Percentiles rank a stretch among this genome's conserved stretches.
These are phyloP conservation scores for Melikaiella ostensackeni DNA, from an alignment of 2,888 invertebrate species.

Conservation along the genomic window DNA sequence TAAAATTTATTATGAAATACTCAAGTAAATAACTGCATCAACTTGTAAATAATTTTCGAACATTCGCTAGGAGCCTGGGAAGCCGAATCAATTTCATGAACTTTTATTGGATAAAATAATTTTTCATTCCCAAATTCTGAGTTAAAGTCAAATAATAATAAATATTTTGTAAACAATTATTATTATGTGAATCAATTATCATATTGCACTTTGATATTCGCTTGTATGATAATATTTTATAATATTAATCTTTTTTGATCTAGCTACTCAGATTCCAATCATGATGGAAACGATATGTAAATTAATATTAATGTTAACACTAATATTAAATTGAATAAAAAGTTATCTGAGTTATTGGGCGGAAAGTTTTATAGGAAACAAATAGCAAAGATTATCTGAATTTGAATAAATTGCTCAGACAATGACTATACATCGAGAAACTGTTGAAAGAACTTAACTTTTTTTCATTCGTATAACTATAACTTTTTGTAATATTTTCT, in stretches of 20 bases:
- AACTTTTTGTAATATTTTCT: conserved; percentile 13
- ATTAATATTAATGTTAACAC: no score
- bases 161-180: no score
- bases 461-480: conserved; percentile 12
- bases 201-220: background rate
- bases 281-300: background rate
- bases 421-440: conserved; percentile 13
- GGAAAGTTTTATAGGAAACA: no score
- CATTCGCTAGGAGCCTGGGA: background rate
- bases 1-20: background rate
- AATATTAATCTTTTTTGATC: background rate
- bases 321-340: background rate
- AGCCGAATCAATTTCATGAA: background rate
- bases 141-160: no score
- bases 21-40: background rate
- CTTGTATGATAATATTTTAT: background rate
- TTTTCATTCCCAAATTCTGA: no score
- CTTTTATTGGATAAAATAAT: background rate
- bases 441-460: background rate
- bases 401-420: conserved; percentile 12
- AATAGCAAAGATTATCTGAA: no score
- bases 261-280: no score
- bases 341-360: no score
- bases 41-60: background rate
- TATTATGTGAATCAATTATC: background rate